Conservation (phyloP, 2,113 vertebrate species). For the Vicugna pacos region DNA sequence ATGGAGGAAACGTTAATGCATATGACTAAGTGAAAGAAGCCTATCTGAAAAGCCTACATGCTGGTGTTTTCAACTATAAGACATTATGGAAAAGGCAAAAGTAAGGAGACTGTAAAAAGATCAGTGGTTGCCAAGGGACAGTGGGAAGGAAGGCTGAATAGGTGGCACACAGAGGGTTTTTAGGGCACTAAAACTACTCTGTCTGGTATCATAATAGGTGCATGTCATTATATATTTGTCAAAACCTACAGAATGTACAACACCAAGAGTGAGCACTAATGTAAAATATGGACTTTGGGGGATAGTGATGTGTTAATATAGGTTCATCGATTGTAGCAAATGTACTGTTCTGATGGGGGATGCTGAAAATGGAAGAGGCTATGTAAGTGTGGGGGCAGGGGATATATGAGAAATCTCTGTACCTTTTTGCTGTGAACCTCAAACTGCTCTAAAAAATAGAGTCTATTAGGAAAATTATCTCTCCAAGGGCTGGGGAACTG, state of each 20-base stretch:
- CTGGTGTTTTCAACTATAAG: neutral
- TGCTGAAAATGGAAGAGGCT: neutral
- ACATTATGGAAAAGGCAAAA: neutral
- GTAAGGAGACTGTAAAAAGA: neutral
- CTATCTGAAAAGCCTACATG: neutral
- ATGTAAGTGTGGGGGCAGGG: neutral
- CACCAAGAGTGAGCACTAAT: neutral
- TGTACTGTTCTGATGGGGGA: rapidly evolving
- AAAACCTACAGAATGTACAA: neutral
- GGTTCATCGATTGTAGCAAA: neutral
- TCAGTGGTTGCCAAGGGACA: neutral
- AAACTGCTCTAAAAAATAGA: neutral
- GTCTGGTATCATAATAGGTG: neutral
- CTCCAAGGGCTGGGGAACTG: neutral
- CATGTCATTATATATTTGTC: neutral
- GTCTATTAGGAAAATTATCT: neutral
- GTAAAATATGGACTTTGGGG: neutral
- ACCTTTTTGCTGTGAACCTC: neutral
- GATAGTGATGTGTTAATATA: neutral
- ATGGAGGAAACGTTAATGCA: no score
- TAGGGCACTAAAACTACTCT: neutral
- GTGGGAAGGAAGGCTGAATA: neutral
- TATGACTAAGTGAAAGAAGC: neutral
- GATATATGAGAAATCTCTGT: neutral
- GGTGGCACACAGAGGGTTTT: neutral